Base-by-base conservation (phyloP, 1,140 invertebrate genomes). In the Drosophila triauraria region DNA sequence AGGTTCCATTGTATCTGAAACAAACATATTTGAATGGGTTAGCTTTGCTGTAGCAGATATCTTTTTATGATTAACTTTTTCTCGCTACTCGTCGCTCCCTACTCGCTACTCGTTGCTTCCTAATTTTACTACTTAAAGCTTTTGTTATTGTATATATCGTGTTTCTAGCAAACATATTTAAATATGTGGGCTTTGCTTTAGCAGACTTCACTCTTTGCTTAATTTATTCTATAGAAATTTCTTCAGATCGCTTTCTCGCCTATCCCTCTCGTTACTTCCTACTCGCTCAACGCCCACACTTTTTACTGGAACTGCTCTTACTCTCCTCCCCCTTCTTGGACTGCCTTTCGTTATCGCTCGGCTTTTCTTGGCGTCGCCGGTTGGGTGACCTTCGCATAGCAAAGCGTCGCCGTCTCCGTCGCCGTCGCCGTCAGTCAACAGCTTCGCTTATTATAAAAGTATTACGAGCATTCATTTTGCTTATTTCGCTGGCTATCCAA, bases 321-420 rank as follows among this genome's bases (percentile, higher is more conserved):
- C 44, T 15, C 35, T 53, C 32, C n/a, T 13, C 27, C 38, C 23
- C 7, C 12, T 25, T 32, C 40, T 32, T 25, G 32, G 32, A 76
- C 38, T 60, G 44, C 50, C 61, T 58, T 65, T 71, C 46, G 51
- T 77, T 77, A 77, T 77, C 75, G 75, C 46, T 47, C 32, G 56
- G 61, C 8, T 68, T 64, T 62, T 75, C 46, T 40, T 69, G 48
- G 35, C 54, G 59, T 63, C 59, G 64, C 75, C 57, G 64, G 64
- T 44, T 58, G 51, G 72, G 62, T 84, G 84, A 88, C 84, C 84
- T 88, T 88, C 84, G 85, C 84, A 88, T 88, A 90, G 85, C 85
- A 78, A 87, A 82, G 85, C 85, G 84, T 87, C 74, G 70, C 38
- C 51, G 38, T 30, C 30, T 40, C 9, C 65, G 77, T 70, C 58